phyloP scores from a whole-genome alignment of 2,888 invertebrate genomes.

The Tachystola acroxantha region DNA sequence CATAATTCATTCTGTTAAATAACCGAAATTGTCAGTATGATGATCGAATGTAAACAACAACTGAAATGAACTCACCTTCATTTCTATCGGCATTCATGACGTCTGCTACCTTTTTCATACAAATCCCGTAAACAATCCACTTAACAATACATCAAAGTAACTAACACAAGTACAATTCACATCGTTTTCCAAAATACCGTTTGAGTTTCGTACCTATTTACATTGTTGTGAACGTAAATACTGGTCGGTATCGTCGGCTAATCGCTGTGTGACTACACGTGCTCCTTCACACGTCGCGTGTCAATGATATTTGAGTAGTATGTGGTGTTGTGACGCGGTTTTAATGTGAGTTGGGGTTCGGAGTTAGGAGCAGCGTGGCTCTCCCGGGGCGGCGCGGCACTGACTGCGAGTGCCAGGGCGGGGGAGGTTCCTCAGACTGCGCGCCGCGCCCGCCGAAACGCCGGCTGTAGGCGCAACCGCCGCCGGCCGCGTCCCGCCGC shows the following conservation, averaged over 20 bases:
- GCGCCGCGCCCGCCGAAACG: conserved; percentile 55
- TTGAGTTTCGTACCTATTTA: conserved; percentile 8
- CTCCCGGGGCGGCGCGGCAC: conserved; percentile 47
- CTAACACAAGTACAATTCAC: conserved; percentile 16
- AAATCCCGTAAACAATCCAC: conserved; percentile 12
- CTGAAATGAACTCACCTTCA: conserved; percentile 28
- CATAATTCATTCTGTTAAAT: no score
- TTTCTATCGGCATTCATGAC: conserved; percentile 28
- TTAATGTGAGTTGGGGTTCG: conserved; percentile 32
- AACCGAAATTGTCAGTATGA: not conserved
- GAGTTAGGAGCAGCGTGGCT: conserved; percentile 29
- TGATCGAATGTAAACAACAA: not conserved
- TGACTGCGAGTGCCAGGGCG: conserved; percentile 36
- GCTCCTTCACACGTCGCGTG: conserved; percentile 20
- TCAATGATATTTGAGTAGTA: conserved; percentile 7
- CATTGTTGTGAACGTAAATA: conserved; percentile 19
- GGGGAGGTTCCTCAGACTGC: conserved; percentile 39
- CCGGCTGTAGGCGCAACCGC: conserved; percentile 32
- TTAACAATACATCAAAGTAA: conserved; percentile 11
- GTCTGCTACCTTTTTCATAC: conserved; percentile 7
- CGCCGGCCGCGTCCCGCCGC: conserved; percentile 36
- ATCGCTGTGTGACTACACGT: conserved; percentile 13
- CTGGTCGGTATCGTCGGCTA: conserved; percentile 10
- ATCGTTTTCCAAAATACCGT: conserved; percentile 13
- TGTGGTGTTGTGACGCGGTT: conserved; percentile 38